Base-by-base conservation (phyloP, 1,140 invertebrate genomes). In the Cecropterus lyciades region DNA sequence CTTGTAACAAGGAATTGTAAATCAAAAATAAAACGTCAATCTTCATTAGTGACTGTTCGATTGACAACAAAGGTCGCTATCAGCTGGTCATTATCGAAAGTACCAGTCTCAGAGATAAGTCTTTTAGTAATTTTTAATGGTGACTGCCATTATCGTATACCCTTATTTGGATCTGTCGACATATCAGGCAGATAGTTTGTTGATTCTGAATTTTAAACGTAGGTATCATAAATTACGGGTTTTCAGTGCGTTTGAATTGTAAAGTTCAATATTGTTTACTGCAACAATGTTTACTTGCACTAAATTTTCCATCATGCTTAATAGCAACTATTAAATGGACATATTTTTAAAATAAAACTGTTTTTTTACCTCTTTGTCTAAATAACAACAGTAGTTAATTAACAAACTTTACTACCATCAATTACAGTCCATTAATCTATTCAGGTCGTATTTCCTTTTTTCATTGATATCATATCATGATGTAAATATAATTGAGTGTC, bases 101-200 rank as follows among this genome's bases (percentile, higher is more conserved):
- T 74, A 72, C 67, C 69, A 65, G 73, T 67, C 43, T 65, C 53
- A 33, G 51, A 77, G 55, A 67, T 71, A 72, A 59, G 55, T 71
- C 72, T 80, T 77, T 80, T 74, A 76, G 75, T 72, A 67, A 74
- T 55, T 68, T 72, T 81, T 81, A 84, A 84, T 80, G 75, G 72
- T 63, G 45, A 45, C 69, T 73, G 70, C 67, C 74, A 79, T 84
- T 84, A 87, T 59, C 68, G 62, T 63, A 66, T 66, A 57, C 51
- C 80, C 75, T 59, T 79, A 74, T 83, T 76, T 75, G 80, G 82
- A 27, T 17, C 65, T 73, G 67, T 66, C 68, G 64, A 73, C 73
- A 77, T 73, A 69, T 76, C 75, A 72, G 67, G 65, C 66, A 37
- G 45, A 67, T 67, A 30, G 52, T 17, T 60, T 62, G 60, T 67